Base-by-base conservation (phyloP, 2,113 vertebrate species). In the Lagenorhynchus albirostris region DNA sequence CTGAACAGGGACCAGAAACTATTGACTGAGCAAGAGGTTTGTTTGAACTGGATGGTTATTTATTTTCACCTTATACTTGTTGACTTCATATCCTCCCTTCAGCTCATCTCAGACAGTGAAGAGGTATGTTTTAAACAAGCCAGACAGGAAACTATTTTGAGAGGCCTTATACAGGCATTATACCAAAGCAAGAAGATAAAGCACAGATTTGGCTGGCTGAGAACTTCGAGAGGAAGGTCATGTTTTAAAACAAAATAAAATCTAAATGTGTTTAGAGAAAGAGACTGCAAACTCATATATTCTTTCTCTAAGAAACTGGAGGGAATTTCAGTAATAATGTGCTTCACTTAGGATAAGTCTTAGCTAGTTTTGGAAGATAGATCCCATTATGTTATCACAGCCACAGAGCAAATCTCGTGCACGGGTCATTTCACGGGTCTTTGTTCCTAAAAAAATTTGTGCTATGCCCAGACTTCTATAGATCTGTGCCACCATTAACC, bases 41-140 rank as follows among this genome's bases (percentile, higher is more conserved):
- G 98, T 98, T 98, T 98, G 96, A 98, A 98, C 92, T 96, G 94
- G 91, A 77, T 85, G 88, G 65, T 98, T 99, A 98, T 98, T 99
- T 99, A 98, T 98, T 99, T 98, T 98, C 94, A 84, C 98, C 83
- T 98, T 98, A 84, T 33, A 76, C 97, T 98, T 98, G 97, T 98
- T 98, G 98, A 98, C 97, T 99, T 98, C 97, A 98, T 94, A 95
- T 97, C 97, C 97, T 77, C 97, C 84, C 96, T 97, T 95, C 82
- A 50, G 97, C 91, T 95, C 60, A 9, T 68, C 98, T 98, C 96
- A 88, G 97, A 88, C 98, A 92, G 8, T 3, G 82, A 96, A 85
- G 94, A 98, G 92, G 68, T 87, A 62, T 98, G 87, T 87, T 93
- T 98, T 82, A 63, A 94, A 8, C 1, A 92, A 97, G 97, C 98